Base-by-base conservation (phyloP, 2,113 vertebrate species). In the Mesoclemmys tuberculata region DNA sequence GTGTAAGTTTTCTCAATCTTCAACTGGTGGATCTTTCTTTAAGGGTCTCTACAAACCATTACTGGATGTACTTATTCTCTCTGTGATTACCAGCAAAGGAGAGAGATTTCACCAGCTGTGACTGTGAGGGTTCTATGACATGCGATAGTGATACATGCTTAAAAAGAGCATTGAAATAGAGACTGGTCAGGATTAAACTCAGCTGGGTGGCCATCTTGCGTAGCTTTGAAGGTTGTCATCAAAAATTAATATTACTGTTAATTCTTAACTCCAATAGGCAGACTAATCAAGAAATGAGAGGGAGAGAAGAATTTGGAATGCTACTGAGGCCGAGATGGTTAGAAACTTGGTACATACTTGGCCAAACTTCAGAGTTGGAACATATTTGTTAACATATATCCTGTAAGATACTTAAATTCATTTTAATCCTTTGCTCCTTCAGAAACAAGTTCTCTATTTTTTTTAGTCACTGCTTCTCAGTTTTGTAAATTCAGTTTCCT, bases 401-500 rank as follows among this genome's bases (percentile, higher is more conserved):
- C 88, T 90, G 44, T 27, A 84, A 44, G 38, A 10, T 95, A 91
- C 97, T 96, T 94, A 95, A 78, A 93, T 95, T 94, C 86, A 71
- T 91, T 96, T 95, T 75, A 89, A 91, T 93, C 10, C 27, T 21
- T 71, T 38, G 2, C 94, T 96, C 74, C 77, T 95, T 95, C 82
- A 90, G 88, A 94, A 96, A 95, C 38, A 95, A 95, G 93, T 92
- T 27, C 78, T 85, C 54, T 88, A 56, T 54, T 97, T 84, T 84
- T 89, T 81, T 96, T 89, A 85, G 61, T 92, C 71, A 86, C 75
- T 93, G 2, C 55, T 52, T 89, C 84, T 82, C 52, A 58, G n/a
- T 92, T 97, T 97, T 58, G 71, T 96, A 97, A 97, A 89, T 83
- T 84, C 46, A 13, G 31, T 96, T 96, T 97, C 24, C 56, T 96